phyloP scores from a whole-genome alignment of 2,113 vertebrate genomes.

The Microcebus jonahi region DNA sequence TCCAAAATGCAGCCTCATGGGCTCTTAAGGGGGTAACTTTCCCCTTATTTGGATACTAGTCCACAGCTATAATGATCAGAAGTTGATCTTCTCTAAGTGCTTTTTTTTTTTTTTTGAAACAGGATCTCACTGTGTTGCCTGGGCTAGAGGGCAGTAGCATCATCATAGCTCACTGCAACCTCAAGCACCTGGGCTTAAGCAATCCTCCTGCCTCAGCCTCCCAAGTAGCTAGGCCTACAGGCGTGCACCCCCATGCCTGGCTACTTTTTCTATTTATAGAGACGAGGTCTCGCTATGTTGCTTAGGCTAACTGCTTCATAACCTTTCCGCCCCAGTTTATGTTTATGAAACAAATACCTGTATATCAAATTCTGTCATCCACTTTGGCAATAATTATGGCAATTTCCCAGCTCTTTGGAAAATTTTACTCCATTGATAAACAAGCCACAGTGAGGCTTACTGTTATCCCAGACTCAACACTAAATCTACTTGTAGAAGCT shows the following conservation, averaged over 20 bases:
- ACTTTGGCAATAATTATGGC: not conserved
- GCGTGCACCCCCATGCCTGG: too few relatives aligned
- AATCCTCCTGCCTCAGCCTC: too few relatives aligned
- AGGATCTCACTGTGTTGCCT: too few relatives aligned
- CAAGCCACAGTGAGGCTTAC: constrained; percentile 4
- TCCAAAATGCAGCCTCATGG: constrained; percentile 19
- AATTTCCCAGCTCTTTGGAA: constrained; percentile 37
- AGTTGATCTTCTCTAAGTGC: constrained; percentile 48
- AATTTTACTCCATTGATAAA: constrained; percentile 19
- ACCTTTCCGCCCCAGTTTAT: constrained; percentile 7
- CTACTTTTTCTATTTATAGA: too few relatives aligned
- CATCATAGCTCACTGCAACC: too few relatives aligned
- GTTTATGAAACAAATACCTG: constrained; percentile 21
- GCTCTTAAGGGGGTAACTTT: not conserved
- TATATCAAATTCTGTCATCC: not conserved
- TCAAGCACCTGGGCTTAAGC: too few relatives aligned
- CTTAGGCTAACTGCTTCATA: constrained; percentile 10
- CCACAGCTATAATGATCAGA: constrained; percentile 11
- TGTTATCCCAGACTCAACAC: not conserved
- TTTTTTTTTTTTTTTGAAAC: not conserved
- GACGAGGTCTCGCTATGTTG: too few relatives aligned
- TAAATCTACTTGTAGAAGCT: constrained; percentile 31
- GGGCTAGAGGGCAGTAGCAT: too few relatives aligned
- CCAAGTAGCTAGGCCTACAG: too few relatives aligned
- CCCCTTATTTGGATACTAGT: constrained; percentile 27